phyloP scores from a whole-genome alignment of 1,140 invertebrate genomes.

The Cardiocondyla obscurior region DNA sequence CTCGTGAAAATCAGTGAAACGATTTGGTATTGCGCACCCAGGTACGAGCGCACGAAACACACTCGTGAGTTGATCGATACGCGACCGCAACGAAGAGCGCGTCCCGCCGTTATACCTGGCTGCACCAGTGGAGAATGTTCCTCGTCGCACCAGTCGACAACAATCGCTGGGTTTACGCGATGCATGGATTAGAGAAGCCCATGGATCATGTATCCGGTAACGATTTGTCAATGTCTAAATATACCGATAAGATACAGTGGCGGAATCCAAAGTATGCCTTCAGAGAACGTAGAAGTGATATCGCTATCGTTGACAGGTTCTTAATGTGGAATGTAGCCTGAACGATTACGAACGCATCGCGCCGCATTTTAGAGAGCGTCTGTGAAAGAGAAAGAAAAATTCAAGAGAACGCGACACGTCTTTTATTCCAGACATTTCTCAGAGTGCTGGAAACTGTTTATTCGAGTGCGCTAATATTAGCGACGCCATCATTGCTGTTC shows the following conservation, averaged over 20 bases:
- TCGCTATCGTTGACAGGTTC: neutral
- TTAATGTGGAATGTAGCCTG: neutral
- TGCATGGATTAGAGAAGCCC: constrained; percentile 75
- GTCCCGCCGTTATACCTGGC: neutral
- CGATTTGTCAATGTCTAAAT: neutral
- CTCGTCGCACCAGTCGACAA: constrained; percentile 67
- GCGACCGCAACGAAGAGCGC: neutral
- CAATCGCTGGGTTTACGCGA: constrained; percentile 74
- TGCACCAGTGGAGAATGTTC: constrained; percentile 60
- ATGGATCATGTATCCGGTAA: constrained; percentile 74
- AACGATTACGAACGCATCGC: neutral
- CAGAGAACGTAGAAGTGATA: neutral
- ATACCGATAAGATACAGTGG: too few relatives aligned
- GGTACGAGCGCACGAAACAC: neutral
- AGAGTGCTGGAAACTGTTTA: neutral
- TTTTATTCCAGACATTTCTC: neutral
- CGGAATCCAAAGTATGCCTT: neutral
- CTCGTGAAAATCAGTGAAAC: neutral
- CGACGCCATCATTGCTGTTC: neutral
- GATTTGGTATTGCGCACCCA: neutral
- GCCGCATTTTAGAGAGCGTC: neutral
- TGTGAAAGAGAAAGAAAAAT: neutral
- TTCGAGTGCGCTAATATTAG: neutral
- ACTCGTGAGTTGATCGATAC: neutral
- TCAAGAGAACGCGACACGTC: neutral